Evolutionary conservation across 2,113 vertebrate genomes (phyloP).

Genomic region (Rhineura floridana): DNA sequence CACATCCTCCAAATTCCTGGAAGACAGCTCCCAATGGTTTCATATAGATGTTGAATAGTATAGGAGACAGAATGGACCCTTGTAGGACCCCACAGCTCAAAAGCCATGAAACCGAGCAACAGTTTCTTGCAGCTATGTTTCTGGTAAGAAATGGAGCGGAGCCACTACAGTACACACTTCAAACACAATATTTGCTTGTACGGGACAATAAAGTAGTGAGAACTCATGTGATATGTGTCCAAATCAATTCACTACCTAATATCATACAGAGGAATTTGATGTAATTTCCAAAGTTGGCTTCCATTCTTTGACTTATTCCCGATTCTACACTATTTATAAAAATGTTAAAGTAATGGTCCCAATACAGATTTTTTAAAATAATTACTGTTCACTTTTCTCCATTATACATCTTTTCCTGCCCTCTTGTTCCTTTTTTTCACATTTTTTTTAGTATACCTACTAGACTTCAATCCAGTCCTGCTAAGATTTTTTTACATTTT

Average conservation of each 20-base stretch:
- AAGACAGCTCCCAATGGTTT: too few relatives aligned
- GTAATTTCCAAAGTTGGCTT: not conserved
- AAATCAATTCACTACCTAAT: not conserved
- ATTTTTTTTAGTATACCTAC: not conserved
- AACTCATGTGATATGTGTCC: not conserved
- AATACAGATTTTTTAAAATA: not conserved
- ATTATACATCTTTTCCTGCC: not conserved
- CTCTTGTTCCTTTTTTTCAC: not conserved
- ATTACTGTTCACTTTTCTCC: not conserved
- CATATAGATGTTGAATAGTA: too few relatives aligned
- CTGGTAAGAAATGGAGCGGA: too few relatives aligned
- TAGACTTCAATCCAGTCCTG: not conserved
- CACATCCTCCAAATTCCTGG: too few relatives aligned
- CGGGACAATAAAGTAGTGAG: too few relatives aligned
- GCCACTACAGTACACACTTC: too few relatives aligned
- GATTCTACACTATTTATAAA: not conserved
- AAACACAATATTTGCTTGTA: too few relatives aligned
- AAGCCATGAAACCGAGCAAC: too few relatives aligned
- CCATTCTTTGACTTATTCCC: not conserved
- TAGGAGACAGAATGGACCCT: too few relatives aligned
- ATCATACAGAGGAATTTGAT: not conserved
- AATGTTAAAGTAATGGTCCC: not conserved
- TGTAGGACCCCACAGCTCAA: too few relatives aligned
- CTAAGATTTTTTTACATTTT: not conserved
- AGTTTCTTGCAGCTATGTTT: not conserved